phyloP scores from a whole-genome alignment of 1,140 invertebrate genomes.

The Sminthurinus signatus region DNA sequence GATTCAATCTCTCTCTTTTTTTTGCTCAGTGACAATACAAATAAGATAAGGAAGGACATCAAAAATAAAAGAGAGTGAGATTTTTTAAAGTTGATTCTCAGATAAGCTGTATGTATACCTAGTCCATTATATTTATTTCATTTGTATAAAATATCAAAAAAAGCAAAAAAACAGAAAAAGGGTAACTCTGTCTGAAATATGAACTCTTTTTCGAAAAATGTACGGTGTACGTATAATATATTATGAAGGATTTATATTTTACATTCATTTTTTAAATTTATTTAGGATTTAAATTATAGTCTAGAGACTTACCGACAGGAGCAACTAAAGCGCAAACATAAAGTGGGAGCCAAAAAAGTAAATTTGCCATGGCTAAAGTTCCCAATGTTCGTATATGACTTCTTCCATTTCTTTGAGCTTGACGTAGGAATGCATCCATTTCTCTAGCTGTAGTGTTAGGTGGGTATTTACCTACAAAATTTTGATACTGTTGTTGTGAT shows the following conservation, averaged over 20 bases:
- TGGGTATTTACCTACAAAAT: too few relatives aligned
- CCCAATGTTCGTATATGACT: conserved; percentile 39
- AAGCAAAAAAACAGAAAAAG: conserved; percentile 11
- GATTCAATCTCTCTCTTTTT: too few relatives aligned
- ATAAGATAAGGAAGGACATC: too few relatives aligned
- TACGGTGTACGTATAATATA: background rate
- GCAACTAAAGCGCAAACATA: conserved; percentile 37
- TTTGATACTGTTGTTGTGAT: too few relatives aligned
- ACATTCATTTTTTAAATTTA: background rate
- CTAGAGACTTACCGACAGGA: conserved; percentile 31
- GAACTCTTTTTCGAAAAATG: background rate
- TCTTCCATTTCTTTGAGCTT: conserved; percentile 38
- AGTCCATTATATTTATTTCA: too few relatives aligned
- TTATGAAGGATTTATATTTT: too few relatives aligned
- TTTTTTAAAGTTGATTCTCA: too few relatives aligned
- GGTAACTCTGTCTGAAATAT: background rate
- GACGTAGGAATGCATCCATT: conserved; percentile 37
- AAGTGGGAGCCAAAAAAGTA: conserved; percentile 40
- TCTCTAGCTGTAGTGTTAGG: conserved; percentile 7
- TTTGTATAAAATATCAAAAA: too few relatives aligned
- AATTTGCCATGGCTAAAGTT: conserved; percentile 36
- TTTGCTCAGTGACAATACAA: too few relatives aligned
- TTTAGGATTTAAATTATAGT: background rate
- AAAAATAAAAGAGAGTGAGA: too few relatives aligned
- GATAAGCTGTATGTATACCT: too few relatives aligned